Evolutionary conservation across 2,888 invertebrate species (phyloP).

Genomic region (Parnassius smintheus): DNA sequence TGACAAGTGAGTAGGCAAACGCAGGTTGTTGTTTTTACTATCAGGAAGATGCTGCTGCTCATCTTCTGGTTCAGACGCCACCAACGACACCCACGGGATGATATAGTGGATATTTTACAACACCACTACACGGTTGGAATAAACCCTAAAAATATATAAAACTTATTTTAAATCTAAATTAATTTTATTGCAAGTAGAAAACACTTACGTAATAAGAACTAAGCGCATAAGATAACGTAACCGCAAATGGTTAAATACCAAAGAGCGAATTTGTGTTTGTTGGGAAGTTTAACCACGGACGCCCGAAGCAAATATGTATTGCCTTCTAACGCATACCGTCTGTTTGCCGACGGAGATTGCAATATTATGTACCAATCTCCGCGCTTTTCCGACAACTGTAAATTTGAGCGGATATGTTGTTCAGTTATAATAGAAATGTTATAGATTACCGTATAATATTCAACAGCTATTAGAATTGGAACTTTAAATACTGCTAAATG

Average conservation of each 20-base stretch:
- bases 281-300: constrained; percentile 65
- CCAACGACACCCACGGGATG: too few relatives aligned
- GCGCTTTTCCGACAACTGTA: constrained; percentile 55
- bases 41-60: too few relatives aligned
- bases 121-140: too few relatives aligned
- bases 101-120: too few relatives aligned
- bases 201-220: background rate
- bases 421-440: constrained; percentile 52
- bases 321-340: constrained; percentile 58
- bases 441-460: constrained; percentile 41
- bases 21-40: too few relatives aligned
- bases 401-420: constrained; percentile 45
- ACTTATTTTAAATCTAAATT: background rate
- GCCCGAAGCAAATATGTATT: constrained; percentile 60
- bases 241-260: constrained; percentile 66
- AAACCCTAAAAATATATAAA: too few relatives aligned
- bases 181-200: background rate
- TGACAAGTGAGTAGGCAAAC: too few relatives aligned
- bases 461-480: constrained; percentile 40
- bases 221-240: constrained; percentile 48
- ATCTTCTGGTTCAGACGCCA: too few relatives aligned
- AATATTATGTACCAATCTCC: constrained; percentile 72
- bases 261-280: constrained; percentile 69
- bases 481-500: too few relatives aligned
- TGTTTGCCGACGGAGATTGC: constrained; percentile 73